Evolutionary conservation across 2,888 invertebrate species (phyloP).

Genomic region (Yponomeuta sedellus): DNA sequence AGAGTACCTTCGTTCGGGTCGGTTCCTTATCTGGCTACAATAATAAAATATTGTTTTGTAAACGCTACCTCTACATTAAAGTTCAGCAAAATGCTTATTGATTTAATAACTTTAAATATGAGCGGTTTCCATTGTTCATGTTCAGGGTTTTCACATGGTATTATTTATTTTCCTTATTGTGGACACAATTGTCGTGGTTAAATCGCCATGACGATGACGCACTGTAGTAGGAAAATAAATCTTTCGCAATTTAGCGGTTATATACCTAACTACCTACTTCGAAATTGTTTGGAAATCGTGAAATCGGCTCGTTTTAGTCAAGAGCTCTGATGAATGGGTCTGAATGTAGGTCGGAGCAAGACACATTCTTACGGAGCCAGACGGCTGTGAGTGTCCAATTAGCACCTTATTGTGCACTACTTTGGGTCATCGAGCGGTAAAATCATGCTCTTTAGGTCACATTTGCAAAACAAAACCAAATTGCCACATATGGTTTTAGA

Average conservation of each 20-base stretch:
- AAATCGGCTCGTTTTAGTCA: not conserved
- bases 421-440: constrained; percentile 8
- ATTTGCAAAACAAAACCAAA: constrained; percentile 11
- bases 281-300: not conserved
- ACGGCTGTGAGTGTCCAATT: constrained; percentile 34
- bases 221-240: not conserved
- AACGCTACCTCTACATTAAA: too few species aligned
- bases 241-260: not conserved
- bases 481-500: not conserved
- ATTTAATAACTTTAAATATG: too few species aligned
- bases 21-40: too few species aligned
- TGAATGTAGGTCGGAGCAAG: constrained; percentile 42
- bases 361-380: constrained; percentile 29
- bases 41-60: too few species aligned
- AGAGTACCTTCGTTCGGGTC: too few species aligned
- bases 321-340: constrained; percentile 20
- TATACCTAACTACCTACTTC: not conserved
- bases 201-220: not conserved
- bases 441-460: constrained; percentile 6
- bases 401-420: constrained; percentile 16
- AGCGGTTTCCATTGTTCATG: not conserved
- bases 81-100: too few species aligned
- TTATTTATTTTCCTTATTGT: not conserved
- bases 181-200: not conserved
- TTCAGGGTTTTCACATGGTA: not conserved